phyloP scores from a whole-genome alignment of 2,113 vertebrate genomes.

The Grallaria varia region DNA sequence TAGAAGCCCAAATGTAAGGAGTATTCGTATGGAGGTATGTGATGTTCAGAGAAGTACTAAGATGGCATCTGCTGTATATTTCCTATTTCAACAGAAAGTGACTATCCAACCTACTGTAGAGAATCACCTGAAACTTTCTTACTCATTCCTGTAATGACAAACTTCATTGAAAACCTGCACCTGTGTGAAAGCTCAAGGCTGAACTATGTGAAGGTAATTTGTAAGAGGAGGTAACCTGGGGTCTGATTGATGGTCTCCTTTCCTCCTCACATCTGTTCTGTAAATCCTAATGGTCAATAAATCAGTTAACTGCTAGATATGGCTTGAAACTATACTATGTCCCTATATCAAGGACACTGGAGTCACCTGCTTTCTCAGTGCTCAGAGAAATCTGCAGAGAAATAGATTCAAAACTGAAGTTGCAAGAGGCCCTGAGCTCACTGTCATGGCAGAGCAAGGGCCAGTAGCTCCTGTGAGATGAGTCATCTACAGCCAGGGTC shows the following conservation, averaged over 20 bases:
- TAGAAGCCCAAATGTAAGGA: neutral
- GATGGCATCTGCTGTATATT: neutral
- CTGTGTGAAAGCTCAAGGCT: neutral
- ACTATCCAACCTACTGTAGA: neutral
- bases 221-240: neutral
- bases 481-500: neutral
- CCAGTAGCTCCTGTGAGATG: neutral
- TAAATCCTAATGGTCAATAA: neutral
- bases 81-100: neutral
- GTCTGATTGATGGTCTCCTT: neutral
- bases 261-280: neutral
- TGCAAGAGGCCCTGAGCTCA: neutral
- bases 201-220: neutral
- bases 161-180: neutral
- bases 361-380: neutral
- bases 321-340: neutral
- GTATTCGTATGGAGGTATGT: neutral
- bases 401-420: neutral
- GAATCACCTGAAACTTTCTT: neutral
- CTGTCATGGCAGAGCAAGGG: fast-evolving
- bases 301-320: neutral
- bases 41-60: neutral
- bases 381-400: neutral
- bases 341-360: neutral
- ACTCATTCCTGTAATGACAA: neutral